Conservation (phyloP, 2,888 invertebrate species). For the Camptogramma bilineatum region DNA sequence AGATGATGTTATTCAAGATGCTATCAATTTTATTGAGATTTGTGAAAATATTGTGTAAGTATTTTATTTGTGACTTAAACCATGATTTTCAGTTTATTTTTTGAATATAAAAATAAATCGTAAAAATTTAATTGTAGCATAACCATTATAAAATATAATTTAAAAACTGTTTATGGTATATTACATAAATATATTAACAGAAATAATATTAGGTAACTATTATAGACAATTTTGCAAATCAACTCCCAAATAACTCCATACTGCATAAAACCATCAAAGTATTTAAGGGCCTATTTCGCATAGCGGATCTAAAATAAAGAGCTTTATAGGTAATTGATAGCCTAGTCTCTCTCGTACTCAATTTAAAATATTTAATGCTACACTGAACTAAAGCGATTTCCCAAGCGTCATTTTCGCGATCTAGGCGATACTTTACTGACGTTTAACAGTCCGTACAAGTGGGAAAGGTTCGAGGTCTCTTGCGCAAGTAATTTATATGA, state of each 20-base stretch:
- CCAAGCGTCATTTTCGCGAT: conserved; percentile 51
- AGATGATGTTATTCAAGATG: conserved; percentile 81
- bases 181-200: too few relatives aligned
- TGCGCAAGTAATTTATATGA: conserved; percentile 55
- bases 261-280: conserved; percentile 21
- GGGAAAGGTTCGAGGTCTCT: conserved; percentile 39
- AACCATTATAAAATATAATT: too few relatives aligned
- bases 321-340: conserved; percentile 46
- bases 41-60: conserved; percentile 74
- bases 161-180: too few relatives aligned
- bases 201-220: too few relatives aligned
- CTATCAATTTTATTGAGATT: conserved; percentile 83
- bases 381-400: conserved; percentile 49
- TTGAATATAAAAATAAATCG: too few relatives aligned
- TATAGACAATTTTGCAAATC: not conserved
- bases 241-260: conserved; percentile 29
- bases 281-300: conserved; percentile 31
- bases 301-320: conserved; percentile 46
- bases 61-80: conserved; percentile 72
- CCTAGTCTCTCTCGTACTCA: conserved; percentile 38
- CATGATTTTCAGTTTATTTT: conserved; percentile 56
- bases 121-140: too few relatives aligned
- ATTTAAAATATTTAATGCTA: conserved; percentile 44
- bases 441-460: conserved; percentile 55
- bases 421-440: conserved; percentile 57